A percentile compares a stretch with the other conserved stretches of the same genome.
Evolutionary conservation across 2,888 invertebrate species (phyloP).

Genomic region (Dryadula phaetusa): DNA sequence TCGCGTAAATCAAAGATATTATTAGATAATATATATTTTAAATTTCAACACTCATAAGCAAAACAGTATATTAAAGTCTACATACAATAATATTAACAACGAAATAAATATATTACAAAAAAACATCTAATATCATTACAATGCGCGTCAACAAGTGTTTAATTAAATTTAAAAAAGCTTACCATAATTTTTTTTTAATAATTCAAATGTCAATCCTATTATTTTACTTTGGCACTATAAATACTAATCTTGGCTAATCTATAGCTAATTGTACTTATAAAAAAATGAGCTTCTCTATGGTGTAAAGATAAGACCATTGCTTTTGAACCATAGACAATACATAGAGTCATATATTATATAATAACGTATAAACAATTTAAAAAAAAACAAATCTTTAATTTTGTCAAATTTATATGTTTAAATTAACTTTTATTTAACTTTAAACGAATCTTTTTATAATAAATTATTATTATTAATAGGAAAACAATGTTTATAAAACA

Average conservation of each 20-base stretch:
- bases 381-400: too few species aligned
- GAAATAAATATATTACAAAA: slow-evolving; percentile 12
- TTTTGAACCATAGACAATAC: neutral
- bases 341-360: neutral
- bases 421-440: too few species aligned
- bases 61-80: slow-evolving; percentile 34
- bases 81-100: slow-evolving; percentile 16
- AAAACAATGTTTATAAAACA: too few species aligned
- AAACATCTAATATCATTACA: slow-evolving; percentile 28
- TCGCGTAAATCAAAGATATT: too few species aligned
- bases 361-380: too few species aligned
- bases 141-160: slow-evolving; percentile 42
- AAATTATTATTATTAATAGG: too few species aligned
- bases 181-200: neutral
- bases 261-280: slow-evolving; percentile 20
- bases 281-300: neutral
- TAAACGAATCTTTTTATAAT: too few species aligned
- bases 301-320: too few species aligned
- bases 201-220: slow-evolving; percentile 17
- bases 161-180: slow-evolving; percentile 24
- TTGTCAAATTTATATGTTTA: too few species aligned
- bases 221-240: slow-evolving; percentile 32
- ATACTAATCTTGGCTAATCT: slow-evolving; percentile 25
- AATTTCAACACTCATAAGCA: too few species aligned
- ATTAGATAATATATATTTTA: too few species aligned